phyloP scores from a whole-genome alignment of 2,797 vertebrate genomes.

The Xenopus petersii region DNA sequence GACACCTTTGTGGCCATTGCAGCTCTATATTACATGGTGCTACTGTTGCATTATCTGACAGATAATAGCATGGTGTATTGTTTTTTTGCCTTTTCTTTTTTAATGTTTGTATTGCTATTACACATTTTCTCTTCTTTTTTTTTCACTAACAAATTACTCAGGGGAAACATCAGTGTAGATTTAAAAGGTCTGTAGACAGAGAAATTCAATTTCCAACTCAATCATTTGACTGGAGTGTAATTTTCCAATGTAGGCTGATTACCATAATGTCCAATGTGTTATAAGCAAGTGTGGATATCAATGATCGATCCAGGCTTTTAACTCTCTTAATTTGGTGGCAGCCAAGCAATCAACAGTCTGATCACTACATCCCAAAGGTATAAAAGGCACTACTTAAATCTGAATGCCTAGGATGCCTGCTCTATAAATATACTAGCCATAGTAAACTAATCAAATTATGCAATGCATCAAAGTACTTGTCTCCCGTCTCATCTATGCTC shows the following conservation, averaged over 20 bases:
- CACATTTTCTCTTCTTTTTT: not conserved
- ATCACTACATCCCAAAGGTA: slow-evolving; percentile 29
- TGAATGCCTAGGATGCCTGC: not conserved
- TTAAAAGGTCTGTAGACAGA: slow-evolving; percentile 35
- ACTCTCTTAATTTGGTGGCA: slow-evolving; percentile 57
- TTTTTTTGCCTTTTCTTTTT: not conserved
- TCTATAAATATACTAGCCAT: no score
- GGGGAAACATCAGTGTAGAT: slow-evolving; percentile 38
- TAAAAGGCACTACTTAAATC: not conserved
- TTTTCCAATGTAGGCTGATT: slow-evolving; percentile 56
- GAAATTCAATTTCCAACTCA: slow-evolving; percentile 45
- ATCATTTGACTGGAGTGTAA: slow-evolving; percentile 60
- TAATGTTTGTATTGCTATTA: not conserved
- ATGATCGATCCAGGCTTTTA: slow-evolving; percentile 45
- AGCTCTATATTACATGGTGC: no score
- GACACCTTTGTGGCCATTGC: no score
- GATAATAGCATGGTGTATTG: no score
- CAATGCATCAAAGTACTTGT: not conserved
- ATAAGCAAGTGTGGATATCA: slow-evolving; percentile 30
- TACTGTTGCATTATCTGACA: no score
- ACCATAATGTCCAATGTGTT: slow-evolving; percentile 32
- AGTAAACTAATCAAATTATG: not conserved
- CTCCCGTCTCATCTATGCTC: not conserved
- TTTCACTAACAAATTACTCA: slow-evolving; percentile 40
- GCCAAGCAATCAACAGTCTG: slow-evolving; percentile 49